phyloP scores from a whole-genome alignment of 2,888 invertebrate species.

The Fabriciana adippe region DNA sequence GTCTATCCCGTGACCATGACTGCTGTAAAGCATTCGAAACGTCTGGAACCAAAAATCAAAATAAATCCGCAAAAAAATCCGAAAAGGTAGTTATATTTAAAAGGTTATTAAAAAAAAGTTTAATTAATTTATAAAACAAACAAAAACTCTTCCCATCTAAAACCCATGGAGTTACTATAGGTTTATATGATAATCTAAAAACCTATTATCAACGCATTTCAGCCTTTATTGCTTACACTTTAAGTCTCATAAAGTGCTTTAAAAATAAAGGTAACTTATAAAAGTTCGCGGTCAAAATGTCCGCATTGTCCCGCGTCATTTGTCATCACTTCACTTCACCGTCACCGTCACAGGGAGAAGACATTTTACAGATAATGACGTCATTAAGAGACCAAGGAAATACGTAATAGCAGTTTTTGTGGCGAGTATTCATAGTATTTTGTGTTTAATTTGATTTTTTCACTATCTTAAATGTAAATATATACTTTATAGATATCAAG shows the following conservation, averaged over 20 bases:
- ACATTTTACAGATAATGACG: conserved; percentile 69
- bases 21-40: too few relatives aligned
- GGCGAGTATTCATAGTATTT: conserved; percentile 51
- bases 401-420: conserved; percentile 70
- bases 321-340: conserved; percentile 56
- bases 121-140: too few relatives aligned
- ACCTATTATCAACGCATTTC: not conserved
- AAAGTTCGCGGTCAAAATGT: conserved; percentile 40
- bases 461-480: not conserved
- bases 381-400: conserved; percentile 63
- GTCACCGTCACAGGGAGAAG: conserved; percentile 57
- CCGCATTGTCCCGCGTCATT: conserved; percentile 50
- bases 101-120: too few relatives aligned
- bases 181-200: not conserved
- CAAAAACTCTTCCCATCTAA: too few relatives aligned
- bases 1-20: too few relatives aligned
- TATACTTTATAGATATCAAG: too few relatives aligned
- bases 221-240: not conserved
- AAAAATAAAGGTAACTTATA: conserved; percentile 35
- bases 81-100: too few relatives aligned
- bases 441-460: conserved; percentile 16
- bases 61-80: too few relatives aligned
- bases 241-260: not conserved
- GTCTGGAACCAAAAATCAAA: too few relatives aligned
- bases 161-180: too few relatives aligned